Percentiles rank a stretch among this genome's conserved stretches.
phyloP scores from a whole-genome alignment of 1,140 invertebrate genomes.

The Tetramorium simillimum region DNA sequence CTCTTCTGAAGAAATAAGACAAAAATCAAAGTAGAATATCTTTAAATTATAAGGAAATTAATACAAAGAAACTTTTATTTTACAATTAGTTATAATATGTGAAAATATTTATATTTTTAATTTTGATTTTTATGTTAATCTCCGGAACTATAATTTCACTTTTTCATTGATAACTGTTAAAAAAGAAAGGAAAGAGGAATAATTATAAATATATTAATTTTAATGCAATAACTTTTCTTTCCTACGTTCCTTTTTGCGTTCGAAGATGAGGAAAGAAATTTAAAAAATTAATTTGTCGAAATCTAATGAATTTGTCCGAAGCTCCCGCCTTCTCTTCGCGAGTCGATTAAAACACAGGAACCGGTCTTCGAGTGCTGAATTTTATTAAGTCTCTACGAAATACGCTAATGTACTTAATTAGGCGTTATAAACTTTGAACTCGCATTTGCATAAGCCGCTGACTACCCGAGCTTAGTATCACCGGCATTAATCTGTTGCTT shows the following conservation, averaged over 20 bases:
- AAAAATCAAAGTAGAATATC: background rate
- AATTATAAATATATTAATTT: slow-evolving; percentile 8
- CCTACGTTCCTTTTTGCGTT: background rate
- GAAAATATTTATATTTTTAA: background rate
- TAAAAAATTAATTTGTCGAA: slow-evolving; percentile 12
- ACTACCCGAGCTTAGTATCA: slow-evolving; percentile 61
- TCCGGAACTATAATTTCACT: background rate
- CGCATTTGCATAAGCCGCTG: slow-evolving; percentile 71
- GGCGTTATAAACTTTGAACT: slow-evolving; percentile 76
- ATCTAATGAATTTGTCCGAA: slow-evolving; percentile 22
- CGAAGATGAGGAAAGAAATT: background rate
- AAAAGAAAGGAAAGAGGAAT: background rate
- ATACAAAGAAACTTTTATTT: background rate
- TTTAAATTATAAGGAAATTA: background rate
- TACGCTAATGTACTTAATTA: slow-evolving; percentile 73
- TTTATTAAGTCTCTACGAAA: slow-evolving; percentile 65
- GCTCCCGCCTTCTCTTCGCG: background rate
- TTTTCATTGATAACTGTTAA: background rate
- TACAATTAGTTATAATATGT: background rate
- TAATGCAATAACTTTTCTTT: background rate
- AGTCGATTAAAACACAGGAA: slow-evolving; percentile 45
- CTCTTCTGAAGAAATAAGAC: background rate
- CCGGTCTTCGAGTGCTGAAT: slow-evolving; percentile 1
- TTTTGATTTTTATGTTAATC: background rate
- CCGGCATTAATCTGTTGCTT: slow-evolving; percentile 70